Percentiles rank a stretch among this genome's conserved stretches.
These are phyloP conservation scores for Chymomyza amoena DNA, from an alignment of 2,888 invertebrate species.

Conservation along the genomic window DNA sequence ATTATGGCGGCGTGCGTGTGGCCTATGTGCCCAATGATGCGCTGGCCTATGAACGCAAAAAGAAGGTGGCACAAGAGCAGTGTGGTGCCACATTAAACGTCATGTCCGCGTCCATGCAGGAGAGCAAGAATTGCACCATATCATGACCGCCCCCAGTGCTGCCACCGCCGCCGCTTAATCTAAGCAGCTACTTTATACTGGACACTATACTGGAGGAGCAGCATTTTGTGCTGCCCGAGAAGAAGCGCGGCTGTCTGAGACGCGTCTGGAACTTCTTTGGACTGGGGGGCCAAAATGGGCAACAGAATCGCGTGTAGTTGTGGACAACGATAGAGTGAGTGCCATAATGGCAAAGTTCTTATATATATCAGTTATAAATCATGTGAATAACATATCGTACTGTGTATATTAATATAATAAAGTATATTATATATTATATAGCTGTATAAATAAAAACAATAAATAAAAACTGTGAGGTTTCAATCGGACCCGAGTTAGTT, in stretches of 20 bases:
- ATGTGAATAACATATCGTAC: constrained; percentile 65
- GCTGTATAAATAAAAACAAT: not conserved
- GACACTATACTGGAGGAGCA: constrained; percentile 75
- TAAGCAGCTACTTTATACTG: constrained; percentile 74
- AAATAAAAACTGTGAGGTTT: constrained; percentile 6
- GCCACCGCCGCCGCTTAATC: constrained; percentile 73
- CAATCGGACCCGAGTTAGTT: not conserved
- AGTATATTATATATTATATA: not conserved
- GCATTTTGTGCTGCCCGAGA: constrained; percentile 67
- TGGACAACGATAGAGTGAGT: not conserved
- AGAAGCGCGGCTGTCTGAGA: constrained; percentile 71
- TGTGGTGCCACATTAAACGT: constrained; percentile 41
- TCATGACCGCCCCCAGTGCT: constrained; percentile 83
- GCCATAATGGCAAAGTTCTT: not conserved
- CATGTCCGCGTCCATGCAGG: constrained; percentile 70
- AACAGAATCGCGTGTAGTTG: not conserved
- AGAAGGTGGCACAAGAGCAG: constrained; percentile 78
- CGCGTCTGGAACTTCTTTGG: constrained; percentile 72
- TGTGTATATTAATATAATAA: not conserved
- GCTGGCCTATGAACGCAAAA: constrained; percentile 87
- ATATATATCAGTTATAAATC: not conserved
- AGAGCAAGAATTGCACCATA: constrained; percentile 90
- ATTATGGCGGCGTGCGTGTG: constrained; percentile 93
- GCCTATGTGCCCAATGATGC: constrained; percentile 96
- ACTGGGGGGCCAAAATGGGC: constrained; percentile 42